phyloP scores from a whole-genome alignment of 2,888 invertebrate genomes.

The Campopleginae sp. region DNA sequence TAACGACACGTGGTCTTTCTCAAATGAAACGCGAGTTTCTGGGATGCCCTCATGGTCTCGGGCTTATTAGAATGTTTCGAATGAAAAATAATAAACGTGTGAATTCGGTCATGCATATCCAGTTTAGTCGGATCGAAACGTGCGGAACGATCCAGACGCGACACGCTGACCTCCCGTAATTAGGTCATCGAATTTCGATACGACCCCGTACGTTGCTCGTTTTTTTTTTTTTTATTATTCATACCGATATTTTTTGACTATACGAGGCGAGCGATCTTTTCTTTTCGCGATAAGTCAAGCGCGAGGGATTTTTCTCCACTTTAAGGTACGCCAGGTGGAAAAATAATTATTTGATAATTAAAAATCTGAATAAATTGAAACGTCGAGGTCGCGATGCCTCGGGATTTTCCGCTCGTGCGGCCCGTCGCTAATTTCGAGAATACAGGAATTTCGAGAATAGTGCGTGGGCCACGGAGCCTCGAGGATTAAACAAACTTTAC shows the following conservation, averaged over 20 bases:
- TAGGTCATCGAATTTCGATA: conserved; percentile 68
- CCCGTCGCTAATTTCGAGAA: too few species aligned
- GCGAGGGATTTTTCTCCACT: background rate
- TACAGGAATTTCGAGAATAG: too few species aligned
- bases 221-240: conserved; percentile 40
- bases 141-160: conserved; percentile 64
- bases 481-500: too few species aligned
- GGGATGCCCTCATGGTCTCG: background rate
- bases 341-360: background rate
- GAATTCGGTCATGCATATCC: conserved; percentile 16
- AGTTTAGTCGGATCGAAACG: conserved; percentile 50
- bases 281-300: background rate
- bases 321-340: background rate
- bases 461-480: too few species aligned
- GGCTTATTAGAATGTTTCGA: background rate
- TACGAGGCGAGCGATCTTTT: background rate
- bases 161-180: conserved; percentile 67
- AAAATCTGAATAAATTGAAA: background rate
- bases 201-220: conserved; percentile 48
- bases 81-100: conserved; percentile 7
- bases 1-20: too few species aligned
- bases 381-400: background rate
- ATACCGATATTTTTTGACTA: conserved; percentile 33
- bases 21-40: background rate
- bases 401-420: background rate